Base-by-base conservation (phyloP, 2,797 vertebrate species). In the Australoheros facetus region DNA sequence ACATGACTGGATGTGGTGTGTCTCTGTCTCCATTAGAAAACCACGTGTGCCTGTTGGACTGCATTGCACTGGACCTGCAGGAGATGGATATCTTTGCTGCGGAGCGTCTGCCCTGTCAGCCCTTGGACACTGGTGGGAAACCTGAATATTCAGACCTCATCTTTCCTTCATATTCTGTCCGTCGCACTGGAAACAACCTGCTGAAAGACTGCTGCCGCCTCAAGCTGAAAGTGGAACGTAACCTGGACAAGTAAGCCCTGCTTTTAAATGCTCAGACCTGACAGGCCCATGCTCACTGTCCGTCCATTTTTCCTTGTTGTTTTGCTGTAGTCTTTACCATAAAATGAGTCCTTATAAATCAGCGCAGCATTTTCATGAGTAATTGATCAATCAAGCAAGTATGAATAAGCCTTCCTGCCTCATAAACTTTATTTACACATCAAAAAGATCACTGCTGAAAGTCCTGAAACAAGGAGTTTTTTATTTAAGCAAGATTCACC, bases 81-180 rank as follows among this genome's bases (percentile, higher is more conserved):
- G 97, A 99, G 92, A 97, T 99, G 97, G 95, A 99, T 84, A 97
- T 99, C 85, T 99, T 99, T 91, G 96, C 98, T 37, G 98, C 97
- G 0, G 95, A 97, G 87, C 94, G 96, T 5, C 84, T 90, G 1
- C 94, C 96, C 10, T 92, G 90, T 56, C 96, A 96, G 10, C 90
- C 92, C 17, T 82, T 92, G 80, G 87, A 91, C 23, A 91, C 94
- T 32, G 88, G 86, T 1, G 73, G 74, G 12, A 96, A 96, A 32
- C 66, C 66, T 4, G 92, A 93, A 11, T 89, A 88, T 0, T 83
- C 89, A 23, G 97, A 98, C 79, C 90, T 99, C 80, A 84, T 94
- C 82, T 99, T 99, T 73, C 96, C 97, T 0, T 98, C 98, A 0
- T 99, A 96, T 82, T 89, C 92, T 0, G 96, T 99, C 78, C 94